Base-by-base conservation (phyloP, 2,797 vertebrate species). In the Clarias pachynema region DNA sequence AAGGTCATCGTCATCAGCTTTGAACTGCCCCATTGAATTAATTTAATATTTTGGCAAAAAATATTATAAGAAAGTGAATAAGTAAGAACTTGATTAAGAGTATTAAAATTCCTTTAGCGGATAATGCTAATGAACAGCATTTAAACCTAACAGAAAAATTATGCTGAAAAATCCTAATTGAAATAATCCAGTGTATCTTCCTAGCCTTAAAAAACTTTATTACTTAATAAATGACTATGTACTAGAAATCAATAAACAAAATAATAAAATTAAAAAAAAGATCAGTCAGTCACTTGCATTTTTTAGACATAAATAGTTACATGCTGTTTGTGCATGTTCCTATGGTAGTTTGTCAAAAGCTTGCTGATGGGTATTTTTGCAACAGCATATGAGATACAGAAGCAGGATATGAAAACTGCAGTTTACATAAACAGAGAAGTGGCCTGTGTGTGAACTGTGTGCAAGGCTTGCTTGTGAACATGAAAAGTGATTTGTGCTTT, bases 401-500 rank as follows among this genome's bases (percentile, higher is more conserved):
- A 75, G 56, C 44, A 73, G 79, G 85, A 77, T 77, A 63, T 77
- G 66, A 72, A 26, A 34, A 26, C 26, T 79, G 68, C 29, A 37
- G 31, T 59, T 44, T 2, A n/a, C 22, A 34, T 5, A 81, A 65
- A 49, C 68, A 18, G 68, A 44, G 56, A 72, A 44, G 16, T 73
- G 24, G 22, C 40, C 56, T 69, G n/a, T 60, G 20, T 69, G 4
- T 37, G 16, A 75, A 18, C 60, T 44, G 9, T 31, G 9, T 4
- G 40, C 20, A 37, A 78, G 56, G 26, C 9, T 59, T 9, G 6
- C n/a, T 66, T 29, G 57, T 24, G 26, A 37, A 37, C 62, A 57
- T 24, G n/a, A 34, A 22, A 80, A 65, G 3, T 63, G 12, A 40
- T 75, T 85, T 81, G 79, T 75, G 24, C 44, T 57, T 86, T 68